Base-by-base conservation (phyloP, 1,140 invertebrate genomes). In the Sycophaga agraensis region DNA sequence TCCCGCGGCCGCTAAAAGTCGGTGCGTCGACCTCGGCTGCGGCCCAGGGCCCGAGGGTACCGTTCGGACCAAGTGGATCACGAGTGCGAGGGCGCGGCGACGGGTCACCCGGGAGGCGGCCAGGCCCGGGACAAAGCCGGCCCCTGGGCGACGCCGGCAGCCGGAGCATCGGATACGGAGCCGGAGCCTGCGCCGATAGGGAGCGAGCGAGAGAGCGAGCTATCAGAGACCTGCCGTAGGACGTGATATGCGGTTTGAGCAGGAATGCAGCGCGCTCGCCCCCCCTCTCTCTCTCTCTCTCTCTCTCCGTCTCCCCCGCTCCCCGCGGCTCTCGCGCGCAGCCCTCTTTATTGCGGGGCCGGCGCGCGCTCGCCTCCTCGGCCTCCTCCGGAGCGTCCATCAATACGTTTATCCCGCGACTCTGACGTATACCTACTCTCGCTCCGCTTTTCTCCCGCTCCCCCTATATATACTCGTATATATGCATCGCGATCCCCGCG, bases 211-310 rank as follows among this genome's bases (percentile, higher is more conserved):
- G 28, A 6, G 11, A 11, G 5, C 5, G 28, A 31, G 28, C 49
- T 53, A 53, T 53, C 49, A 53, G 34, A 39, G 35, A 22, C 17
- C 49, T 53, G 49, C 49, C 49, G 34, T 22, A n/a, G 49, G 31
- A 37, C 49, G 49, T 53, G 49, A 53, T 53, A 53, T 53, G 49
- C 35, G 50, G 50, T 40, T 40, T 24, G 43, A 56, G 54, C 48
- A 42, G 56, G 45, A 58, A 45, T 45, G 56, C 40, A 11, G 5
- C 28, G 43, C 43, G 5, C 5, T 11, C 28, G 28, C 28, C 4
- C 28, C 28, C 5, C 11, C 11, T 39, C 21, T 58, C 45, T 6
- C 28, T 31, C 5, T 31, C 5, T 4, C 28, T 31, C 8, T 21
- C 28, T 8, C 26, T n/a, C 28, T 4, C 28, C 28, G 28, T 31